Evolutionary conservation across 2,888 invertebrate species (phyloP).

Genomic region (Chrysopilus asiliformis): DNA sequence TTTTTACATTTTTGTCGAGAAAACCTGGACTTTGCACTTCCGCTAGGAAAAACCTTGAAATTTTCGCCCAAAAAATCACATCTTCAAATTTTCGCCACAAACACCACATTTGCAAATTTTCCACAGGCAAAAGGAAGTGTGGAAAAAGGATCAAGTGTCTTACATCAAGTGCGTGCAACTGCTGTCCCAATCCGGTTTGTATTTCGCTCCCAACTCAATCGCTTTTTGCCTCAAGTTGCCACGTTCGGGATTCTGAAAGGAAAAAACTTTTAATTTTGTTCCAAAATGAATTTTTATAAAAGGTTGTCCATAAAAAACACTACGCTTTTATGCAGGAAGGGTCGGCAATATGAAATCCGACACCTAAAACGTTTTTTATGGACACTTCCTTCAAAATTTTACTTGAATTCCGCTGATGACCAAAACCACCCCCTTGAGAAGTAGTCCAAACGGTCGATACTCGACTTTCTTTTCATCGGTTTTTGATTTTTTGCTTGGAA

Average conservation of each 20-base stretch:
- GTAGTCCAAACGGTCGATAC: constrained; percentile 41
- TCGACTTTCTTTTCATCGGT: constrained; percentile 16
- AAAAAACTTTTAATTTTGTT: not conserved
- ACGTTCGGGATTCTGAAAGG: constrained; percentile 58
- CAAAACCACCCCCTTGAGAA: constrained; percentile 55
- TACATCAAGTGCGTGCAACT: constrained; percentile 77
- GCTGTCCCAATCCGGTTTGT: constrained; percentile 59
- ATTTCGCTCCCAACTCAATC: constrained; percentile 64
- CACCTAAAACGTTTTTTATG: too few species aligned
- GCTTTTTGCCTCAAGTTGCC: constrained; percentile 52
- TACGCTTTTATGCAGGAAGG: not conserved
- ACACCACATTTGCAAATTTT: too few species aligned
- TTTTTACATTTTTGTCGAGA: too few species aligned
- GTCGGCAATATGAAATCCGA: too few species aligned
- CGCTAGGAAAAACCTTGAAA: not conserved
- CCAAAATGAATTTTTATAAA: too few species aligned
- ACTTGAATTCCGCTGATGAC: constrained; percentile 69
- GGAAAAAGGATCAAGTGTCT: constrained; percentile 15
- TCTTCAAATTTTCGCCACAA: not conserved
- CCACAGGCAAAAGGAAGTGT: not conserved
- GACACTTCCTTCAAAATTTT: too few species aligned
- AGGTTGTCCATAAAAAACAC: not conserved
- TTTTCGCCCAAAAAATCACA: not conserved
- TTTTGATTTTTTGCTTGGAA: too few species aligned
- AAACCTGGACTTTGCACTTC: not conserved